Base-by-base conservation (phyloP, 1,140 invertebrate genomes). In the Fopius arisanus region DNA sequence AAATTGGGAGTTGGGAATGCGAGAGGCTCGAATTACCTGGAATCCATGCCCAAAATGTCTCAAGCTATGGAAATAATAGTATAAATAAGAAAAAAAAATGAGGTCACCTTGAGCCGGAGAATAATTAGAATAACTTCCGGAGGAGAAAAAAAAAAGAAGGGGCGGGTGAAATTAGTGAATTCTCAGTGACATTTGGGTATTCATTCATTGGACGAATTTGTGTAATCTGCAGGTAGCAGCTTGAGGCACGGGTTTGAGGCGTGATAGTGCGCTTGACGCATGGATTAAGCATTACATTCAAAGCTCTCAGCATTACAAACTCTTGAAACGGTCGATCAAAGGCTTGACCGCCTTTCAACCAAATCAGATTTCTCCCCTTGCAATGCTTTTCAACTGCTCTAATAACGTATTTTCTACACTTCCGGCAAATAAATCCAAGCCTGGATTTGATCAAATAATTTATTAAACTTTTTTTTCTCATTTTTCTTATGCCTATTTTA, bases 171-270 rank as follows among this genome's bases (percentile, higher is more conserved):
- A 48, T n/a, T n/a, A 10, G 9, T 48, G 16, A 1, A 23, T 26
- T 23, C 14, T 14, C 21, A 26, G 14, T 19, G 9, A 26, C 54
- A 28, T 59, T 59, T 59, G 2, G 23, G 10, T 59, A 10, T 62
- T 80, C 80, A 81, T 84, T 77, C 81, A 83, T 83, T 80, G 80
- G 83, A 82, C 78, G 79, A 83, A 82, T 82, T 80, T 81, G 79
- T 81, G 80, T 82, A 84, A 84, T 80, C 82, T 80, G 69, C 66
- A 10, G 62, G 69, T 59, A 73, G 72, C 54, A 33, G 69, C 75
- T 70, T 72, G 59, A 68, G 76, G 81, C 83, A 83, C 83, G 82
- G 59, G 72, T 67, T 73, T 70, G 73, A 67, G 67, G 69, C 83
- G 83, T 84, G 83, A 82, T 81, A 78, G 33, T 80, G 77, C 78